phyloP scores from a whole-genome alignment of 2,888 invertebrate genomes.

The Allolobophora icterica region DNA sequence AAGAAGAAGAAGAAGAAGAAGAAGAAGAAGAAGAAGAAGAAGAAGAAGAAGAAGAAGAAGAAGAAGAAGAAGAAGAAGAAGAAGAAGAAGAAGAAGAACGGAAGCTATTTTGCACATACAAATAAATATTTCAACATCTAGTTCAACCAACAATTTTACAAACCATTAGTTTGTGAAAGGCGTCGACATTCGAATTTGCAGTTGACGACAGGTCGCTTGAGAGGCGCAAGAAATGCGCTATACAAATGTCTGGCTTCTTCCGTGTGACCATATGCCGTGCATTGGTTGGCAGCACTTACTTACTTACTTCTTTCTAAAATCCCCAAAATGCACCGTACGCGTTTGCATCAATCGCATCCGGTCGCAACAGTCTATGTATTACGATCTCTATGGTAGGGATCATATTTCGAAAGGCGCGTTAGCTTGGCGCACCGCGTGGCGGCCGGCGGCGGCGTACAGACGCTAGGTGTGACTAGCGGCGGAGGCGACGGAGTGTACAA shows the following conservation, averaged over 20 bases:
- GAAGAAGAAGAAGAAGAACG: background rate
- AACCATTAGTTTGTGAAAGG: background rate
- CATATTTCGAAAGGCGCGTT: background rate
- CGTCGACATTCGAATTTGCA: background rate
- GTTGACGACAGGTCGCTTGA: background rate
- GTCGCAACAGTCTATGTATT: background rate
- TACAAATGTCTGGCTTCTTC: background rate
- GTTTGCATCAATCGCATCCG: background rate
- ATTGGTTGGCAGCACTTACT: background rate
- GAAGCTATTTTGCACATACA: too few species aligned
- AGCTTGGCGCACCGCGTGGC: background rate
- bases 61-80: too few species aligned
- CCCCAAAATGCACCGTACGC: too few species aligned
- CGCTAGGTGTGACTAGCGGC: background rate
- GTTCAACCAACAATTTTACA: background rate
- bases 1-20: too few species aligned
- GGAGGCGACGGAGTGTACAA: background rate
- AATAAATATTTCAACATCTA: background rate
- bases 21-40: too few species aligned
- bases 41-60: too few species aligned
- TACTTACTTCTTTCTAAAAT: background rate
- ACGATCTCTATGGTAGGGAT: background rate
- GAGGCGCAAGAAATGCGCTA: background rate
- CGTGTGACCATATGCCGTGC: background rate
- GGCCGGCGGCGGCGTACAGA: background rate